phyloP scores from a whole-genome alignment of 2,888 invertebrate species.

The Pasiphila rectangulata region DNA sequence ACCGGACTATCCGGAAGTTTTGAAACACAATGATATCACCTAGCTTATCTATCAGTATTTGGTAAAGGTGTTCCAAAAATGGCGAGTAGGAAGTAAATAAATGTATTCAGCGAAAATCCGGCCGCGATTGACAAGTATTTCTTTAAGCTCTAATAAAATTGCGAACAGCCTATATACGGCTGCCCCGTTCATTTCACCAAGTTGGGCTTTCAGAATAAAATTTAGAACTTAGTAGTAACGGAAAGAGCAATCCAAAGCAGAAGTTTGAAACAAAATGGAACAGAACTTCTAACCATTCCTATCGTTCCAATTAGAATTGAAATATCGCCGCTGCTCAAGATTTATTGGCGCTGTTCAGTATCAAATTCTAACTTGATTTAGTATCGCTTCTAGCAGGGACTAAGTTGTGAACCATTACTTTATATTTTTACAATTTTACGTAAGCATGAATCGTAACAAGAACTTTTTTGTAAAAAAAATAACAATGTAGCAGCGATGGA shows the following conservation, averaged over 20 bases:
- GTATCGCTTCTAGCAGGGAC: conserved; percentile 24
- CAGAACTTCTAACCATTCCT: conserved; percentile 32
- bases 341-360: conserved; percentile 32
- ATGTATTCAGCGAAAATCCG: not conserved
- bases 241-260: conserved; percentile 27
- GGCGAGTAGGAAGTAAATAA: not conserved
- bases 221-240: conserved; percentile 23
- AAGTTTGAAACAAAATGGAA: conserved; percentile 34
- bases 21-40: conserved; percentile 20
- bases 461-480: not conserved
- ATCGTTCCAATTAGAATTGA: conserved; percentile 34
- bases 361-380: conserved; percentile 32
- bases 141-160: conserved; percentile 4
- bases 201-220: conserved; percentile 19
- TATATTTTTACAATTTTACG: conserved; percentile 19
- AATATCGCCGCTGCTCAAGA: conserved; percentile 30
- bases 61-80: conserved; percentile 7
- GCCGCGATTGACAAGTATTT: conserved; percentile 1
- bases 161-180: conserved; percentile 8
- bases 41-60: conserved; percentile 14
- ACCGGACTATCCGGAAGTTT: conserved; percentile 15
- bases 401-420: conserved; percentile 16
- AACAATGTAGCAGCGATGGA: not conserved
- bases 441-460: conserved; percentile 1
- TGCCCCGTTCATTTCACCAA: conserved; percentile 18